phyloP scores from a whole-genome alignment of 2,113 vertebrate species.

The Alouatta palliata region DNA sequence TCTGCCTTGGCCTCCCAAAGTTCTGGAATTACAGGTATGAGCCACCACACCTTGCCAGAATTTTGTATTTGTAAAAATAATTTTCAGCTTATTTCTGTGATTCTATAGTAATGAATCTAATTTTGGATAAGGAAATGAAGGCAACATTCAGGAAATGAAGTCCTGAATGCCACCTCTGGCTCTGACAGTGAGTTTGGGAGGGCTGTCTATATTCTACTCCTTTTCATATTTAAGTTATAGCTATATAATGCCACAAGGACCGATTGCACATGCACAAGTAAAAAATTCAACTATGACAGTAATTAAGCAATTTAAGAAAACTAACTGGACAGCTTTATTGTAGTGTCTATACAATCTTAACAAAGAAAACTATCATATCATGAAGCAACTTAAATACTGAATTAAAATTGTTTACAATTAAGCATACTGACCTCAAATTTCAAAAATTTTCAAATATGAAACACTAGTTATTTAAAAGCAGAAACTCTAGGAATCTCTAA shows the following conservation, averaged over 20 bases:
- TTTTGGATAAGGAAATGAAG: conserved; percentile 2
- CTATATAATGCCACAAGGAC: background rate
- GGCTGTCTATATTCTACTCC: background rate
- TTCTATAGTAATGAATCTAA: background rate
- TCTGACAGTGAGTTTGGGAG: background rate
- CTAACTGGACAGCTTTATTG: background rate
- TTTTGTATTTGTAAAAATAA: background rate
- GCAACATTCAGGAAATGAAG: background rate
- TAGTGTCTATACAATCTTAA: background rate
- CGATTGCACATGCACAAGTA: background rate
- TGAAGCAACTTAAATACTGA: background rate
- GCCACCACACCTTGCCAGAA: background rate
- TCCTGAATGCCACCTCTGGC: background rate
- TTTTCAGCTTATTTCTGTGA: conserved; percentile 8
- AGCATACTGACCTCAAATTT: background rate
- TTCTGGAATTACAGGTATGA: too few relatives aligned
- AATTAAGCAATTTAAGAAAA: conserved; percentile 15
- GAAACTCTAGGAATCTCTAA: background rate
- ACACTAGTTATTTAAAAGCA: background rate
- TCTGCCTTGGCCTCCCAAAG: too few relatives aligned
- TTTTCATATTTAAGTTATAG: background rate
- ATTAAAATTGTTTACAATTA: background rate
- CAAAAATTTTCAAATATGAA: background rate
- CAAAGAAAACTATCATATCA: background rate
- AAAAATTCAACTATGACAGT: conserved; percentile 4